Evolutionary conservation across 2,888 invertebrate genomes (phyloP).

Genomic region (Drosophila tanythrix): DNA sequence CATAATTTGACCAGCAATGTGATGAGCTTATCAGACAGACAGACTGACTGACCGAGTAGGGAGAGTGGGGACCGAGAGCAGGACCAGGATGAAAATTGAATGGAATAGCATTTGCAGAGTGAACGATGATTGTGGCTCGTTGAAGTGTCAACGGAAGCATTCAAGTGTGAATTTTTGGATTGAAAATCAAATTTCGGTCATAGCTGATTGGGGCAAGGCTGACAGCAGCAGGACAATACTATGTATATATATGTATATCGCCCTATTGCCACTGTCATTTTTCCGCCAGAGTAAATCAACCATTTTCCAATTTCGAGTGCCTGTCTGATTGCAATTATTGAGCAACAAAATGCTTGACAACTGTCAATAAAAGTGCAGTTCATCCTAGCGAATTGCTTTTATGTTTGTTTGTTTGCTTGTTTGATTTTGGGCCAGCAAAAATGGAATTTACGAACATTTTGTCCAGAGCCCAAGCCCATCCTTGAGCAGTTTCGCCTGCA

Average conservation of each 20-base stretch:
- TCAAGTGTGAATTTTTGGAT: conserved; percentile 58
- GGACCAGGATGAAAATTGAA: conserved; percentile 24
- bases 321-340: conserved; percentile 67
- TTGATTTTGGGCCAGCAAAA: neutral
- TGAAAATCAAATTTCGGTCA: conserved; percentile 56
- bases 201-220: conserved; percentile 10
- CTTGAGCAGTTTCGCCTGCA: neutral
- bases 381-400: conserved; percentile 24
- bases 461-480: neutral
- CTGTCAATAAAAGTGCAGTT: conserved; percentile 54
- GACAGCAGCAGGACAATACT: conserved; percentile 22
- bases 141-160: conserved; percentile 63
- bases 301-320: conserved; percentile 53
- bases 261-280: conserved; percentile 11
- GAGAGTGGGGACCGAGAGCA: neutral
- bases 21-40: conserved; percentile 20
- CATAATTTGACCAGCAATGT: conserved; percentile 56
- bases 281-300: conserved; percentile 44
- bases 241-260: neutral
- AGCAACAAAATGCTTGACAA: conserved; percentile 58
- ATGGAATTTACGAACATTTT: neutral
- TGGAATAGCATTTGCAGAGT: conserved; percentile 31
- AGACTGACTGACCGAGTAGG: neutral
- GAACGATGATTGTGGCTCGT: conserved; percentile 34
- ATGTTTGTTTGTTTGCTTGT: neutral